Conservation (phyloP, 2,113 vertebrate species). For the Delphinus delphis region DNA sequence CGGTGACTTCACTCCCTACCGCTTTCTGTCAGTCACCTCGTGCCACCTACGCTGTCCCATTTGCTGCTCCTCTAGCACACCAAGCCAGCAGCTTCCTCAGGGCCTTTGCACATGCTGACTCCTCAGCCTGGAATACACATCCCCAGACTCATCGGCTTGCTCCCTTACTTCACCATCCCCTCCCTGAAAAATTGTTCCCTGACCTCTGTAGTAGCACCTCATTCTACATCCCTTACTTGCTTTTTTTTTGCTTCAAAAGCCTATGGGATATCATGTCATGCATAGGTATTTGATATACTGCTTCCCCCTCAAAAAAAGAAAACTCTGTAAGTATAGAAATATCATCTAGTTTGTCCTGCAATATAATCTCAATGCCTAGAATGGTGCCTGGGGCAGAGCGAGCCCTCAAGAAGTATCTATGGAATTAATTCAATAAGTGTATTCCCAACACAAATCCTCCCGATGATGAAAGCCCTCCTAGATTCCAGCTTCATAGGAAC, state of each 20-base stretch:
- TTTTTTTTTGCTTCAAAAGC: not conserved
- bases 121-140: not conserved
- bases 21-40: not conserved
- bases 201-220: not conserved
- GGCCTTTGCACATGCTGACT: not conserved
- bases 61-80: not conserved
- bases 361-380: not conserved
- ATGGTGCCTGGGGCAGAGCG: no score
- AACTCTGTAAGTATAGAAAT: not conserved
- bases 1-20: not conserved
- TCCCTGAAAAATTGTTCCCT: not conserved
- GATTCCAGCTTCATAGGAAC: not conserved
- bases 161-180: not conserved
- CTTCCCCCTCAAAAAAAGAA: not conserved
- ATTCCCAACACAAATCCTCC: not conserved
- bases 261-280: not conserved
- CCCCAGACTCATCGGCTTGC: not conserved
- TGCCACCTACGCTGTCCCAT: not conserved
- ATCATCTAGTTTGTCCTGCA: not conserved
- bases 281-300: not conserved
- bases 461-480: not conserved
- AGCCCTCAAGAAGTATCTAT: not conserved
- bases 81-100: not conserved
- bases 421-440: not conserved
- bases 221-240: not conserved